Conservation (phyloP, 2,888 invertebrate species). For the Baronia brevicornis region DNA sequence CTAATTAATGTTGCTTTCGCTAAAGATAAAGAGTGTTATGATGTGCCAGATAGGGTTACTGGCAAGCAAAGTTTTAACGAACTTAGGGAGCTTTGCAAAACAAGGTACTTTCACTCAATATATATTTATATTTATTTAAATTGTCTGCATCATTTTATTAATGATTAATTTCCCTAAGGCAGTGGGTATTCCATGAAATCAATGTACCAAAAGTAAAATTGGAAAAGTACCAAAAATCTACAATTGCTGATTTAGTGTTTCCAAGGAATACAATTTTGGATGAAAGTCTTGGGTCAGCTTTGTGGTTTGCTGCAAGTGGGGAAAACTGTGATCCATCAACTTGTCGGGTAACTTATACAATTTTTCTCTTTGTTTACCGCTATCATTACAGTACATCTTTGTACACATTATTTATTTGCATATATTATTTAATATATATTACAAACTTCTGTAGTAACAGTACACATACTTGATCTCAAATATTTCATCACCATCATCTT, state of each 20-base stretch:
- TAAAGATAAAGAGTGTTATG: conserved; percentile 54
- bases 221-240: conserved; percentile 63
- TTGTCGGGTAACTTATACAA: conserved; percentile 72
- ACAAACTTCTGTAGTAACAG: conserved; percentile 2
- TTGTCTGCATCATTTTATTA: background rate
- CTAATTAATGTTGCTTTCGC: conserved; percentile 96
- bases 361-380: background rate
- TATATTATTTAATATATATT: too few relatives aligned
- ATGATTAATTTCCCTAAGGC: conserved; percentile 50
- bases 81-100: conserved; percentile 80
- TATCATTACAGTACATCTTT: too few relatives aligned
- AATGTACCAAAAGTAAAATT: conserved; percentile 83
- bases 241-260: conserved; percentile 85
- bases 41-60: conserved; percentile 90
- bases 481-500: too few relatives aligned
- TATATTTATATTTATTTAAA: background rate
- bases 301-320: conserved; percentile 96
- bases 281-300: conserved; percentile 96
- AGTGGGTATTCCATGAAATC: conserved; percentile 90
- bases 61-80: conserved; percentile 82
- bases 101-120: conserved; percentile 44
- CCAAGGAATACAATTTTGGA: conserved; percentile 93
- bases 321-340: conserved; percentile 65
- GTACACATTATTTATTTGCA: too few relatives aligned
- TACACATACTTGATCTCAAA: too few relatives aligned